These are phyloP conservation scores for Sternotherus odoratus DNA, from an alignment of 2,797 vertebrate genomes.

Conservation along the genomic window DNA sequence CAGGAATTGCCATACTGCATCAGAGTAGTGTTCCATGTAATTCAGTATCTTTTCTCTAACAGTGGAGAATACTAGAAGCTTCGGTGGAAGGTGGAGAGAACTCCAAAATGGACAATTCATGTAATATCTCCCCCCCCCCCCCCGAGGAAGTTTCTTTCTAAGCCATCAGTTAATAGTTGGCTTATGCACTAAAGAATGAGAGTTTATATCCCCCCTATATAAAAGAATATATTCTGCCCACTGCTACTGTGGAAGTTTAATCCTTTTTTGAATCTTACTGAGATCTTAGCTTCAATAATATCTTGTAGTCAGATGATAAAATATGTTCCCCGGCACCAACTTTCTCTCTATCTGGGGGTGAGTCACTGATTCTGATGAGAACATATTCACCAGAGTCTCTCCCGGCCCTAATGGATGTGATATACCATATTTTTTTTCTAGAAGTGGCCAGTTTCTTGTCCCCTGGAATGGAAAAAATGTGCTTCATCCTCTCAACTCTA, in stretches of 20 bases:
- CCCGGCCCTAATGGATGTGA: conserved; percentile 28
- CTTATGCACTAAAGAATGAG: neutral
- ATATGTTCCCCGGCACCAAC: neutral
- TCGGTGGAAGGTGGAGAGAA: neutral
- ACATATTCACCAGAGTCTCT: conserved; percentile 6
- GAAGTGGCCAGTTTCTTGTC: neutral
- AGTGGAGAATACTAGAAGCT: neutral
- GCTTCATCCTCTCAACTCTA: conserved; percentile 3
- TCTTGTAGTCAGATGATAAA: conserved; percentile 15
- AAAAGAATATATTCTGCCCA: neutral
- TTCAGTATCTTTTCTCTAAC: neutral
- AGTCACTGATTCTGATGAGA: conserved; percentile 33
- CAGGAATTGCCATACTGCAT: neutral
- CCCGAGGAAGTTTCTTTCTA: neutral
- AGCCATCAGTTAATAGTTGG: neutral
- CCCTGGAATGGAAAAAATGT: conserved; percentile 30
- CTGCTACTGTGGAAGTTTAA: neutral
- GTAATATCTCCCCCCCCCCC: neutral
- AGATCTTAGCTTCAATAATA: neutral
- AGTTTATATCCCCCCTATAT: neutral
- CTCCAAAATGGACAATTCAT: neutral
- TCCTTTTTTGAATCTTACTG: neutral
- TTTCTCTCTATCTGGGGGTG: neutral
- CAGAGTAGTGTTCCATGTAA: neutral
- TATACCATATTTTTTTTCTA: conserved; percentile 15